Evolutionary conservation across 2,113 vertebrate genomes (phyloP).

Genomic region (Calyptommatus sinebrachiatus): DNA sequence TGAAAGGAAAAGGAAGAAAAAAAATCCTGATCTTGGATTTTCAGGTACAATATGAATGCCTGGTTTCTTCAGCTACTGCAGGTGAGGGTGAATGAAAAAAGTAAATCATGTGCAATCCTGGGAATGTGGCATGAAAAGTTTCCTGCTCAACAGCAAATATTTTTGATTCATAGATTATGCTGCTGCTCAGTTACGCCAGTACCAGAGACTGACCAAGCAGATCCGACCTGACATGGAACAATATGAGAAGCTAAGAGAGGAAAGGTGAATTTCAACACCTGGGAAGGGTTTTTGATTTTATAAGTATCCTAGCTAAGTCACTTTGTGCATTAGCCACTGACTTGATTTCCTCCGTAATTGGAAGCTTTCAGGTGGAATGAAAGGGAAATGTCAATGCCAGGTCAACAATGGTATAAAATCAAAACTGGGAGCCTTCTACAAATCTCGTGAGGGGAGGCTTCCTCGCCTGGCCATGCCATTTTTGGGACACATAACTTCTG

Average conservation of each 20-base stretch:
- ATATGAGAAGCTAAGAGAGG: constrained; percentile 83
- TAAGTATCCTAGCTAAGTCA: too few relatives aligned
- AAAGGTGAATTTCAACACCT: constrained; percentile 73
- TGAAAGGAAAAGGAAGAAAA: constrained; percentile 92
- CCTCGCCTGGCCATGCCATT: too few relatives aligned
- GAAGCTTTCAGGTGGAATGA: neutral
- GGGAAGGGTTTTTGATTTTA: too few relatives aligned
- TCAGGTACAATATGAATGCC: constrained; percentile 73
- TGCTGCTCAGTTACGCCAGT: constrained; percentile 93
- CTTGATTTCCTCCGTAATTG: neutral
- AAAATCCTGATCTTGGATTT: constrained; percentile 92
- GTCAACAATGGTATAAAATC: too few relatives aligned
- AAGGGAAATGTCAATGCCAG: neutral
- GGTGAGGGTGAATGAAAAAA: neutral
- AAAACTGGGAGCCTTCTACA: too few relatives aligned
- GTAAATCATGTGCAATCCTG: neutral
- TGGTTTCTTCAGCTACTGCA: rapidly evolving
- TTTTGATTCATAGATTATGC: constrained; percentile 82
- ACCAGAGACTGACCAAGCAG: constrained; percentile 91
- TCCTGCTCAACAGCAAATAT: rapidly evolving
- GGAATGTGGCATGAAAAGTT: rapidly evolving
- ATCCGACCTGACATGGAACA: constrained; percentile 90
- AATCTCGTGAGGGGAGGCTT: too few relatives aligned
- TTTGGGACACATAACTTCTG: too few relatives aligned
- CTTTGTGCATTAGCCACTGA: too few relatives aligned